Base-by-base conservation (phyloP, 2,797 vertebrate species). In the Microctenopoma lineatum region DNA sequence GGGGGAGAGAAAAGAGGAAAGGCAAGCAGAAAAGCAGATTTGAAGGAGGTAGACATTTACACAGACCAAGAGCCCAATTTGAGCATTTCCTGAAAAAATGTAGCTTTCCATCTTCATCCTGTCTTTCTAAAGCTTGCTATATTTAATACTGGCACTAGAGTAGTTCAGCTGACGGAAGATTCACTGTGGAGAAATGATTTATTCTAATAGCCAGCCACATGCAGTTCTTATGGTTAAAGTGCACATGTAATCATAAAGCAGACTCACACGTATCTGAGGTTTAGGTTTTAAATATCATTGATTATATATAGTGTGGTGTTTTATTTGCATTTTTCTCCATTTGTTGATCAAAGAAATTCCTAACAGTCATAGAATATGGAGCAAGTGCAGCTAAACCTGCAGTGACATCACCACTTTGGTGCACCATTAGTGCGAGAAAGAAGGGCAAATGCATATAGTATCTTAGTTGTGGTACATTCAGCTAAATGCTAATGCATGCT, bases 61-160 rank as follows among this genome's bases (percentile, higher is more conserved):
- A 62, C 53, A 63, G 70, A 71, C 42, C 41, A 26, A 26, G 38
- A 76, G 63, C 13, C 45, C 64, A 74, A 64, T 78, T 81, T 74
- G 41, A 57, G 50, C 44, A 25, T 66, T 84, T 74, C 45, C n/a
- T 47, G 42, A 46, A 75, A 21, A 75, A 73, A 53, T 48, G 15
- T 54, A 72, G 69, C 62, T 65, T 45, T 83, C 82, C 34, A 1
- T 77, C 70, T 73, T 39, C 38, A 48, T 76, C 54, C 63, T 5
- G 5, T 66, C 71, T 53, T 47, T 64, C 7, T 66, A 59, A 66
- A 66, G 41, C 21, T 52, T 21, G 29, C 52, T 61, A 45, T 76
- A 63, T 77, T 75, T 80, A 80, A 74, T 7, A 11, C 75, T 58
- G 64, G 77, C 68, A 80, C 18, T 73, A 45, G 54, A 76, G 65